Base-by-base conservation (phyloP, 2,888 invertebrate genomes). In the Campopleginae sp. region DNA sequence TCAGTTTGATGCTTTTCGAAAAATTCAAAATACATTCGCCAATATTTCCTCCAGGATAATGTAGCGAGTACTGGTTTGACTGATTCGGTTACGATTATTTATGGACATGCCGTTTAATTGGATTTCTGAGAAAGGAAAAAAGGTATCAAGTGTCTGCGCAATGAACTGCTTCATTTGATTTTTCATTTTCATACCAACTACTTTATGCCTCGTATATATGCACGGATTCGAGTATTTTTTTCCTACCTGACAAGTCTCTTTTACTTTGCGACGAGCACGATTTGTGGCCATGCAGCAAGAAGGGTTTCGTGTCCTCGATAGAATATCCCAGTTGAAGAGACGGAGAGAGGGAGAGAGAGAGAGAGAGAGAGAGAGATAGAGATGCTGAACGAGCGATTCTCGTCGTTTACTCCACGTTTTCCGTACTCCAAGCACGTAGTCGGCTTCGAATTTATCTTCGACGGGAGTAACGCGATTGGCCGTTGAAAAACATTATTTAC, bases 401-500 rank as follows among this genome's bases (percentile, higher is more conserved):
- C 48, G 80, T 72, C 80, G 84, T 70, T 71, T 72, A 66, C 72
- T 74, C 46, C 71, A 27, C 63, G 76, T 78, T 88, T 89, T 90
- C 86, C 87, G 84, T 86, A 90, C 86, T 78, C 90, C 61, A 84
- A 82, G 88, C 90, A 90, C 90, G 90, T 90, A 90, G 88, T 84
- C 87, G 85, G 87, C 85, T 86, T 86, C 89, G 90, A 89, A 90
- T 90, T 90, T 90, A 90, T 90, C 90, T 89, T 87, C 74, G 87
- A 86, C 86, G 89, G 86, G 86, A 75, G 89, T 85, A 87, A 88
- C 90, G 90, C 89, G 87, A 90, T 90, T 90, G 90, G 90, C 84
- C 86, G 85, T 65, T 75, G 84, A 80, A 86, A 88, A 90, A 89
- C 90, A 90, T 91, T 91, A 91, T 91, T 91, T 91, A 91, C 91